Conservation (phyloP, 2,797 vertebrate genomes). For the Eulemur coronatus region DNA sequence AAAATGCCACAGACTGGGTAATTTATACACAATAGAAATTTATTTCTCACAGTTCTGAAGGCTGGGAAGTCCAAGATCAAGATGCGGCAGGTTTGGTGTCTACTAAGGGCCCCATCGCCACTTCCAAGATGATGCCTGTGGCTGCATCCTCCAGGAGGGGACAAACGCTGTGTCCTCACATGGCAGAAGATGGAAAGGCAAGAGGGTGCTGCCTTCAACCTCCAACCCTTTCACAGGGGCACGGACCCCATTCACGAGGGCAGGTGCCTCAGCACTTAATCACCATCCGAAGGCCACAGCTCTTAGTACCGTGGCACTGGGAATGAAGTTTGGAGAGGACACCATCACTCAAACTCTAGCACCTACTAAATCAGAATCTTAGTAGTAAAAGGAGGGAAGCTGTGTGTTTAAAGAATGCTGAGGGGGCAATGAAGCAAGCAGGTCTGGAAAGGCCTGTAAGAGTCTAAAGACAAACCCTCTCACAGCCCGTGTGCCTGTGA, state of each 20-base stretch:
- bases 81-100: neutral
- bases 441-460: neutral
- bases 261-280: neutral
- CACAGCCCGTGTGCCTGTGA: accelerated
- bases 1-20: neutral
- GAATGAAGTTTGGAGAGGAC: neutral
- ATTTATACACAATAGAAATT: neutral
- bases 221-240: neutral
- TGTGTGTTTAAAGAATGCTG: neutral
- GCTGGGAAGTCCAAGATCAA: no score
- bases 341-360: neutral
- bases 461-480: neutral
- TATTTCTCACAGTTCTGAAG: neutral
- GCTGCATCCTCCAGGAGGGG: neutral
- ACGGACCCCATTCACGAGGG: neutral
- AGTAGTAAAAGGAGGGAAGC: neutral
- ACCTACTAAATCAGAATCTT: neutral
- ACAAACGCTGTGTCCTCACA: neutral
- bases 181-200: neutral
- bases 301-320: neutral
- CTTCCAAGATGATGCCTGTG: neutral
- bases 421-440: neutral
- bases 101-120: neutral
- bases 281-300: neutral
- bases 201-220: neutral